Evolutionary conservation across 2,888 invertebrate species (phyloP), one percentile per base, ranked within the genome.

Genomic region (Platerodrilus igneus): DNA sequence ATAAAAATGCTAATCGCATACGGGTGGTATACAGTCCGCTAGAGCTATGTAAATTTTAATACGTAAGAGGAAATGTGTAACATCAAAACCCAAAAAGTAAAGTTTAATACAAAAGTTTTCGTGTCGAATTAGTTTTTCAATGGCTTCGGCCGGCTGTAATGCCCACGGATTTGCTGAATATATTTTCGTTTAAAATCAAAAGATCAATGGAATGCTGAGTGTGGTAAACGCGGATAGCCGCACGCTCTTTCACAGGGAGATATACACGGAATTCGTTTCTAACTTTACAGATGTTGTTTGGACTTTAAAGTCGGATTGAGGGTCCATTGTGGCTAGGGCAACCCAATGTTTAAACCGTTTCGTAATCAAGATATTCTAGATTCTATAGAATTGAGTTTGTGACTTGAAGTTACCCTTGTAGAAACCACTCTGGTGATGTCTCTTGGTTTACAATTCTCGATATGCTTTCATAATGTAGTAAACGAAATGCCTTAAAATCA

Each of bases 211-310:
- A 39, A 52, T 52, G 52, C 52, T 46, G 46, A 47, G 48, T 50
- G 50, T 39, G 52, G 45, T 34, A 19, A 32, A 37, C 30, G 38
- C 39, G 40, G 37, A 41, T 31, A 33, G 47, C 42, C 37, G 34
- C 45, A 36, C 35, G 35, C 47, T 32, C 39, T 38, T 38, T 45
- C 36, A 41, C 34, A 35, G 44, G 37, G 41, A 47, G 45, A 40
- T 45, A 45, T 45, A 45, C 45, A 45, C 21, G 45, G 41, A 45
- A 45, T 45, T 37, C 45, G 44, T 47, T 46, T 41, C 49, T 45
- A 51, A 51, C 48, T 52, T 52, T 52, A 40, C 34, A 44, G 50
- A 49, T 49, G 52, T 52, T 52, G 51, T 49, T 51, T 52, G 50
- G 50, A 41, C 50, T 51, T 52, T 52, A 49, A 47, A 47, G 48